Conservation (phyloP, 1,140 invertebrate genomes). For the Philotrypesis tridentata region DNA sequence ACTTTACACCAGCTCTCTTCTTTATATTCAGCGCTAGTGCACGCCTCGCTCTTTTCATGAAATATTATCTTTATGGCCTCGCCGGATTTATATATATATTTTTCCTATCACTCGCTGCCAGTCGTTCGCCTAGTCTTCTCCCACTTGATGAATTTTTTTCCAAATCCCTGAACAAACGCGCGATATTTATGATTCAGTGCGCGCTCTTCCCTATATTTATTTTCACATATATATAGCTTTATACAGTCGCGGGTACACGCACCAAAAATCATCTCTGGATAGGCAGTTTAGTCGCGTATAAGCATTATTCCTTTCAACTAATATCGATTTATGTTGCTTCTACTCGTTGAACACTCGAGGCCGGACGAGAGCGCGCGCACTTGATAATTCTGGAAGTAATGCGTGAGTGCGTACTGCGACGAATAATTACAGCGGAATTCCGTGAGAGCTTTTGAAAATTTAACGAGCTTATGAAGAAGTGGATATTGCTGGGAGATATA, state of each 20-base stretch:
- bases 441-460: slow-evolving; percentile 29
- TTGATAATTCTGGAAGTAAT: no score
- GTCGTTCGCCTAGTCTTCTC: neutral
- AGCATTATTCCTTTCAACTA: no score
- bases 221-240: no score
- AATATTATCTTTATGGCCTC: slow-evolving; percentile 25
- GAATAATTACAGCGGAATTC: neutral
- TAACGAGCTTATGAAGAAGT: slow-evolving; percentile 53
- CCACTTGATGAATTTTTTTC: neutral
- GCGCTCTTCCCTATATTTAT: no score
- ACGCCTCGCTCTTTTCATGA: slow-evolving; percentile 11
- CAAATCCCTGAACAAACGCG: neutral
- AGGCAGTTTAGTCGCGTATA: no score
- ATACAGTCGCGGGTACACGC: no score
- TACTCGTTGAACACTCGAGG: no score
- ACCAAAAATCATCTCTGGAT: no score
- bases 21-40: neutral
- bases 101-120: neutral
- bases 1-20: slow-evolving; percentile 47
- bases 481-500: neutral
- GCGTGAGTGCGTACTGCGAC: neutral
- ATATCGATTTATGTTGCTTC: no score
- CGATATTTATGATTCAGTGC: neutral
- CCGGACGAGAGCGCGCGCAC: no score
- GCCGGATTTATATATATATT: slow-evolving; percentile 16